Conservation (phyloP, 2,888 invertebrate species). For the Ornithoptera priamus region DNA sequence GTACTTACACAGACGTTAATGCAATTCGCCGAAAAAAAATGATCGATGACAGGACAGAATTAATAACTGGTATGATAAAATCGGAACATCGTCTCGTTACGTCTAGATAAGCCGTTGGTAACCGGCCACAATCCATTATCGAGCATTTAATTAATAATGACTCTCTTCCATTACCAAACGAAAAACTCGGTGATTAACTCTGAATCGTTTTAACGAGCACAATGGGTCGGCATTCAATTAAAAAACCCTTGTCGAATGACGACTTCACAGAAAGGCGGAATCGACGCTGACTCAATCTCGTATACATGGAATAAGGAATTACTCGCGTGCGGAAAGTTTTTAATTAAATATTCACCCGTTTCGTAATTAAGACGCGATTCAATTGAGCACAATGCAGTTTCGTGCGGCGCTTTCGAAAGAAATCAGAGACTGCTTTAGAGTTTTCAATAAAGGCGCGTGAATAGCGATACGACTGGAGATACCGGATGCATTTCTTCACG, state of each 20-base stretch:
- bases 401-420: constrained; percentile 61
- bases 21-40: constrained; percentile 42
- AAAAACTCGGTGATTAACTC: constrained; percentile 78
- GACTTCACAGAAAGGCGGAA: constrained; percentile 69
- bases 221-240: constrained; percentile 77
- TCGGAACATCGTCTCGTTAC: constrained; percentile 56
- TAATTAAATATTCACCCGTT: constrained; percentile 78
- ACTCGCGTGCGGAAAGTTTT: constrained; percentile 77
- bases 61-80: constrained; percentile 64
- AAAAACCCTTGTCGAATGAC: constrained; percentile 75
- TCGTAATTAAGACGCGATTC: constrained; percentile 76
- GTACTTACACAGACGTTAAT: constrained; percentile 35
- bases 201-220: constrained; percentile 77
- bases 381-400: constrained; percentile 67
- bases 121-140: constrained; percentile 77
- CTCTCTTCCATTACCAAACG: constrained; percentile 78
- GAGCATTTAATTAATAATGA: constrained; percentile 79
- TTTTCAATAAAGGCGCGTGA: constrained; percentile 41
- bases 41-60: constrained; percentile 61
- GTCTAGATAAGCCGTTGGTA: constrained; percentile 70
- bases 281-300: constrained; percentile 74
- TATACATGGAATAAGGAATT: constrained; percentile 78
- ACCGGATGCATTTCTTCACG: constrained; percentile 15
- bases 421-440: constrained; percentile 54
- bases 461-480: constrained; percentile 21